Base-by-base conservation (phyloP, 2,113 vertebrate species). In the Pachyramphus minor region DNA sequence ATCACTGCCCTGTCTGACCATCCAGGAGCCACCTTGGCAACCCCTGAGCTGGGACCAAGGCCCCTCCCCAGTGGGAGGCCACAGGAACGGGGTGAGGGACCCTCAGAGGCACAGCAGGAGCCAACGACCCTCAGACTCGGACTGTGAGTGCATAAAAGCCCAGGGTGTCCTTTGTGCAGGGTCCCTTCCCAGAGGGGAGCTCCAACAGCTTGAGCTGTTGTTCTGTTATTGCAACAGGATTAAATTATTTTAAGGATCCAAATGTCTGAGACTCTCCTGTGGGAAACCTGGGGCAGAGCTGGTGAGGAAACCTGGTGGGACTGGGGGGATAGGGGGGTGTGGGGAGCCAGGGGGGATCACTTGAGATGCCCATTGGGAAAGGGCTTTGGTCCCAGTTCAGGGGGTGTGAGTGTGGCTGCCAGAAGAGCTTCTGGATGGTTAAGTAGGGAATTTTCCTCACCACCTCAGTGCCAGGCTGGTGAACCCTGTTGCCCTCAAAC, bases 61-160 rank as follows among this genome's bases (percentile, higher is more conserved):
- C 11, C n/a, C 13, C 7, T 31, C 41, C 85, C 76, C 59, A 37
- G 67, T 33, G 56, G 31, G n/a, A 37, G 33, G 19, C 25, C 58
- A 2, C 33, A 39, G 52, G 60, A 23, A 59, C 25, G 19, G 11
- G 60, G 33, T 44, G 28, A 50, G 37, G 59, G 52, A 28, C 44
- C 24, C 49, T 45, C 1, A 0, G 21, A 42, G 16, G 18, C 58
- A 5, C 0, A 9, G 24, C 58, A n/a, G 58, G 35, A 72, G 16
- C 8, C 2, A 0, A 25, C 9, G 25, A 14, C 24, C 55, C 25
- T 33, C 58, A 22, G 49, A 22, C 30, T 8, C 42, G 31, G 9
- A 31, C 44, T n/a, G 18, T 2, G 5, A 23, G 27, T 8, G 4
- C 39, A n/a, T n/a, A n/a, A n/a, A n/a, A n/a, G 21, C 12, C 59